Evolutionary conservation across 2,113 vertebrate genomes (phyloP), one percentile per base, ranked within the genome.

Genomic region (Myotis davidii): DNA sequence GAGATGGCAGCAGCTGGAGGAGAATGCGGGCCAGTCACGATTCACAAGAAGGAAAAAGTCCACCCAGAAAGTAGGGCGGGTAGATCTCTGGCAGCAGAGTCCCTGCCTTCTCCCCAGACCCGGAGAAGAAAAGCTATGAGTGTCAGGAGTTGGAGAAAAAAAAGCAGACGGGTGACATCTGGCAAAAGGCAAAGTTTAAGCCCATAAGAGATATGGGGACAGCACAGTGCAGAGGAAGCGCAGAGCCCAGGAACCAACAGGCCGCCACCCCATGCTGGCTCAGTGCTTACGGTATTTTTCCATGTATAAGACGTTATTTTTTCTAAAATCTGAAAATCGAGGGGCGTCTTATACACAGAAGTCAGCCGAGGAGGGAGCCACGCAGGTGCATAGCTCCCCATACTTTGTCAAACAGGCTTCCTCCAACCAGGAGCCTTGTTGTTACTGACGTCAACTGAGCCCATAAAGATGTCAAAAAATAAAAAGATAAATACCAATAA

Each of bases 191-290:
- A 74, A n/a, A 56, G 29, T 18, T 34, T 7, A 64, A 65, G 5
- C 65, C 32, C 8, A 0, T n/a, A 50, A 37, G n/a, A 8, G 1
- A n/a, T 42, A 4, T 17, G 6, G 65, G 74, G 16, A 56, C 54
- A 86, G 65, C 32, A 48, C 52, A 16, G 17, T 6, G 0, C 4
- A 13, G 27, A 70, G 39, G 42, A 50, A 25, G 52, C 12, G 1
- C 16, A 9, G 11, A n/a, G 21, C 20, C 1, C 84, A 34, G 8
- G 13, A 12, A 1, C 21, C 32, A 34, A 12, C 16, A 12, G 56
- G 12, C 2, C 32, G 34, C 32, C 34, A 27, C 11, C 37, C 2
- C 1, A 0, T 0, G 9, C 21, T 70, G 2, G 10, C 70, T 42
- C 34, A 16, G 64, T 14, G 18, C 34, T 61, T 17, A 16, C 13